phyloP scores from a whole-genome alignment of 2,113 vertebrate species.

The Prochilodus magdalenae region DNA sequence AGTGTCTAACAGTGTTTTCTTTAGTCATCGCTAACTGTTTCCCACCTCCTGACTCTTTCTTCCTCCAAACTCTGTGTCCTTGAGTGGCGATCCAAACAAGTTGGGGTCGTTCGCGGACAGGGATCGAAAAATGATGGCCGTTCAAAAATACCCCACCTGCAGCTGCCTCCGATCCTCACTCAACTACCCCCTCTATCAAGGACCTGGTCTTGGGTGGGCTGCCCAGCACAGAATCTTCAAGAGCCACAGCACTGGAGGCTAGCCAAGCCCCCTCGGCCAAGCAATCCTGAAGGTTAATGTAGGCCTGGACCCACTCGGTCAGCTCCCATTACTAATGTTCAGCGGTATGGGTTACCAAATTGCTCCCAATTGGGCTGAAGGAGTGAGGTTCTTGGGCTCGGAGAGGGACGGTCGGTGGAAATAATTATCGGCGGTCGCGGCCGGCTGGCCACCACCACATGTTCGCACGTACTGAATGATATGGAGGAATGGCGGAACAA shows the following conservation, averaged over 20 bases:
- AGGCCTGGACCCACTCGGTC: conserved; percentile 54
- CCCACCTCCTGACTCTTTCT: not conserved
- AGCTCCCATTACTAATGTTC: conserved; percentile 63
- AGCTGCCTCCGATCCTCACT: conserved; percentile 57
- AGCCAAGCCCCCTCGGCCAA: conserved; percentile 45
- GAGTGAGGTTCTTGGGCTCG: conserved; percentile 35
- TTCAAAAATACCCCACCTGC: conserved; percentile 38
- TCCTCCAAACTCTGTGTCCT: not conserved
- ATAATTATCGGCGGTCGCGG: conserved; percentile 50
- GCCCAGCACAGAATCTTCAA: conserved; percentile 24
- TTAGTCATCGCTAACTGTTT: not conserved
- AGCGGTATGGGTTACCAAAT: conserved; percentile 60
- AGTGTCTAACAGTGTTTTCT: not conserved
- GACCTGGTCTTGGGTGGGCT: conserved; percentile 48
- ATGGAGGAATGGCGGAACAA: conserved; percentile 44
- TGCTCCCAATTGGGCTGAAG: conserved; percentile 59
- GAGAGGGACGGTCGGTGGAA: conserved; percentile 38
- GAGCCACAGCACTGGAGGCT: conserved; percentile 33
- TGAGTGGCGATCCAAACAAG: not conserved
- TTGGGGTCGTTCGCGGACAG: not conserved
- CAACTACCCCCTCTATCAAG: conserved; percentile 51
- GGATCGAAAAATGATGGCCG: conserved; percentile 42
- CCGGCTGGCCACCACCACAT: conserved; percentile 31
- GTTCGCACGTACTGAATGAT: conserved; percentile 51
- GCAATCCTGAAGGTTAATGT: conserved; percentile 59